Evolutionary conservation across 2,888 invertebrate genomes (phyloP).

Genomic region (Noctua comes): DNA sequence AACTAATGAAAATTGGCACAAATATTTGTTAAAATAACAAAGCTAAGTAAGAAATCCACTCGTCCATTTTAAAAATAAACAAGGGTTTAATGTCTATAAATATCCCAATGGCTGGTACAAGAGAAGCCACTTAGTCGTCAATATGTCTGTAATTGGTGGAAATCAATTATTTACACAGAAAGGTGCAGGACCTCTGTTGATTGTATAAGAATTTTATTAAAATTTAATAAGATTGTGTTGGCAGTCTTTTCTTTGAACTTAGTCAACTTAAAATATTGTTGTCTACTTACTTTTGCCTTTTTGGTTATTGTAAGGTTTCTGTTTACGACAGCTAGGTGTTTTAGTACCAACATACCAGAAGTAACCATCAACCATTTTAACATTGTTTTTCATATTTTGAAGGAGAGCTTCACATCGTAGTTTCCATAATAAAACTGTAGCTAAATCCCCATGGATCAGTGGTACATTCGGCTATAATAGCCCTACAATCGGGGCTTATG

Average conservation of each 20-base stretch:
- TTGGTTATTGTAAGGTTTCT: neutral
- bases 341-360: neutral
- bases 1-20: slow-evolving; percentile 11
- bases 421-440: neutral
- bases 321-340: neutral
- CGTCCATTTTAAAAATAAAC: slow-evolving; percentile 29
- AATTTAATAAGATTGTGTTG: slow-evolving; percentile 1
- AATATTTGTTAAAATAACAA: slow-evolving; percentile 33
- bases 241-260: neutral
- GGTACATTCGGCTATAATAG: neutral
- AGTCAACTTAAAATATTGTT: neutral
- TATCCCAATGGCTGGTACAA: slow-evolving; percentile 35
- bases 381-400: neutral
- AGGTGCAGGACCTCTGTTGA: neutral
- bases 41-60: slow-evolving; percentile 23
- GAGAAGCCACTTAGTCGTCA: slow-evolving; percentile 48
- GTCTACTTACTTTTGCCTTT: neutral
- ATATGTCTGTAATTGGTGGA: slow-evolving; percentile 31
- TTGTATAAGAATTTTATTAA: neutral
- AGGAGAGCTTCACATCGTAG: neutral
- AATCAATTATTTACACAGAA: slow-evolving; percentile 40
- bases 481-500: too few relatives aligned
- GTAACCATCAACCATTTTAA: neutral
- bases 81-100: slow-evolving; percentile 33
- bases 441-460: too few relatives aligned